Evolutionary conservation across 64 coral and sea anemone genomes (phyloP).

Genomic region (Exaiptasia diaphana): DNA sequence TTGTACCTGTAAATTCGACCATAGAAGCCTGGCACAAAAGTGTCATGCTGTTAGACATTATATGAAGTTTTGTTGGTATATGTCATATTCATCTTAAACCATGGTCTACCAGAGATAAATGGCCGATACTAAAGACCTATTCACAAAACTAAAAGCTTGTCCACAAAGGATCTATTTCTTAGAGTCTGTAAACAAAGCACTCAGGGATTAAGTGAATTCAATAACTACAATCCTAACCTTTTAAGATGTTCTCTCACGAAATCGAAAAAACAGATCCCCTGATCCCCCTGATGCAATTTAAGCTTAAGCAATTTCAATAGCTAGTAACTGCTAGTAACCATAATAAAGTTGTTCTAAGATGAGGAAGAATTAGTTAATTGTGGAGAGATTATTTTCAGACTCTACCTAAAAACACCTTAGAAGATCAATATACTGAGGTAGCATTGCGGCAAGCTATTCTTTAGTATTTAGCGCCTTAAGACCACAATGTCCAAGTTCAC

Average conservation of each 20-base stretch:
- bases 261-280: not conserved
- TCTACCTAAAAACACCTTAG: too few relatives aligned
- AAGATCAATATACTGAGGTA: too few relatives aligned
- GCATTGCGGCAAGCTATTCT: too few relatives aligned
- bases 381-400: too few relatives aligned
- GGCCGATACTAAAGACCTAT: not conserved
- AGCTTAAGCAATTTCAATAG: not conserved
- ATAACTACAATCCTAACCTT: not conserved
- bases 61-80: too few relatives aligned
- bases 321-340: not conserved
- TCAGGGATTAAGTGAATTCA: conserved; percentile 11
- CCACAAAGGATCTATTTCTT: conserved; percentile 14
- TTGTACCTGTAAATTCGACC: too few relatives aligned
- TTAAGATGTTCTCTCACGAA: not conserved
- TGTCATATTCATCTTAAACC: too few relatives aligned
- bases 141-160: not conserved
- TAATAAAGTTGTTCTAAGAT: not conserved
- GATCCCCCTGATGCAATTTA: not conserved
- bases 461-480: too few relatives aligned
- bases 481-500: too few relatives aligned
- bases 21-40: too few relatives aligned
- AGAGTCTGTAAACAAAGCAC: conserved; percentile 1
- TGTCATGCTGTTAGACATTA: too few relatives aligned
- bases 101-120: too few relatives aligned
- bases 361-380: not conserved